Evolutionary conservation across 1,140 invertebrate genomes (phyloP).

Genomic region (Diplogasteroides magnus): DNA sequence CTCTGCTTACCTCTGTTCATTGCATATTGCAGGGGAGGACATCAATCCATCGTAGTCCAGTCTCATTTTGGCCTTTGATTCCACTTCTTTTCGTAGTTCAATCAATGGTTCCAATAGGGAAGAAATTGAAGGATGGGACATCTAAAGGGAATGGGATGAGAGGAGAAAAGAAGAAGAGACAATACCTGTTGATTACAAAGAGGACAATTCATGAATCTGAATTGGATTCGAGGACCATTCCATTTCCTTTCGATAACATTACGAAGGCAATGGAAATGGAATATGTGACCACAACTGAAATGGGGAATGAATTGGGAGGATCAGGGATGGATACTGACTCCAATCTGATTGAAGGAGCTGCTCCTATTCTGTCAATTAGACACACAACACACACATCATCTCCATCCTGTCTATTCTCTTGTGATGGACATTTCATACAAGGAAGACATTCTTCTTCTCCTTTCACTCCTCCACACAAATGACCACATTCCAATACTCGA

Average conservation of each 20-base stretch:
- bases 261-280: slow-evolving; percentile 84
- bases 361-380: slow-evolving; percentile 88
- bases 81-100: slow-evolving; percentile 79
- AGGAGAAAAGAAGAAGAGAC: slow-evolving; percentile 58
- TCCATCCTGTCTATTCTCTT: slow-evolving; percentile 71
- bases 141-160: too few relatives aligned
- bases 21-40: slow-evolving; percentile 41
- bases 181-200: slow-evolving; percentile 76
- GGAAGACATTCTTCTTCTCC: slow-evolving; percentile 78
- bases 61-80: slow-evolving; percentile 85
- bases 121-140: slow-evolving; percentile 73
- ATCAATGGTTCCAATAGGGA: slow-evolving; percentile 75
- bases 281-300: slow-evolving; percentile 88
- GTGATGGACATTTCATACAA: slow-evolving; percentile 67
- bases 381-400: slow-evolving; percentile 99
- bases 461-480: slow-evolving; percentile 81
- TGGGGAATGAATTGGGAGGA: slow-evolving; percentile 66
- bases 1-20: slow-evolving; percentile 8
- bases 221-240: slow-evolving; percentile 89
- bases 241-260: slow-evolving; percentile 79
- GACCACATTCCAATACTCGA: slow-evolving; percentile 77
- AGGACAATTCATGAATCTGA: slow-evolving; percentile 88
- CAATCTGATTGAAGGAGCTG: slow-evolving; percentile 67
- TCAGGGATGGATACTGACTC: not conserved
- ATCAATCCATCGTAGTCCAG: slow-evolving; percentile 90